These are phyloP conservation scores for Schizotus pectinicornis DNA, from an alignment of 2,888 invertebrate species.

Conservation along the genomic window DNA sequence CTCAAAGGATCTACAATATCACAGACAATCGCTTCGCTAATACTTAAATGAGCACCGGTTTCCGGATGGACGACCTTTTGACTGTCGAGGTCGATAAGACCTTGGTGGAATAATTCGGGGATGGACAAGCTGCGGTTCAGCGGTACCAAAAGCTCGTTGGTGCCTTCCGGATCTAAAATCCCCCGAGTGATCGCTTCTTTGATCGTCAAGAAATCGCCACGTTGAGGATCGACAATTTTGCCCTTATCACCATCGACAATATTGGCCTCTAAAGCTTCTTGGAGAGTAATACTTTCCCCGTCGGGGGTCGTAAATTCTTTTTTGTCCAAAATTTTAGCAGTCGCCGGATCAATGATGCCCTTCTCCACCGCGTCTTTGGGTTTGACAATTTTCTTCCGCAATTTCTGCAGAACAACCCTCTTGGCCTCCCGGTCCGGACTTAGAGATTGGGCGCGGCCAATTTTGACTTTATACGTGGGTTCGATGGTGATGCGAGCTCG, in stretches of 20 bases:
- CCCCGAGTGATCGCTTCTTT: conserved; percentile 85
- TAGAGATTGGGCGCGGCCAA: conserved; percentile 66
- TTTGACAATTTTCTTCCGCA: conserved; percentile 76
- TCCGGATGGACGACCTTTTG: conserved; percentile 87
- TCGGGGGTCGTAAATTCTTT: conserved; percentile 63
- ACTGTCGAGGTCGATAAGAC: conserved; percentile 76
- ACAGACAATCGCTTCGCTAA: conserved; percentile 85
- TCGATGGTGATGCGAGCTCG: conserved; percentile 65
- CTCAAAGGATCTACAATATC: conserved; percentile 87
- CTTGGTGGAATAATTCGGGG: conserved; percentile 85
- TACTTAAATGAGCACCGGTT: conserved; percentile 77
- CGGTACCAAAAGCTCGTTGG: conserved; percentile 79
- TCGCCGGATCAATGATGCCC: conserved; percentile 79
- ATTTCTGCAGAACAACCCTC: conserved; percentile 75
- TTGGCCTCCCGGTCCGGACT: conserved; percentile 70
- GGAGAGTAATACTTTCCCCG: conserved; percentile 71
- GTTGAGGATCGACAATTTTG: conserved; percentile 81
- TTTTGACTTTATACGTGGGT: conserved; percentile 71
- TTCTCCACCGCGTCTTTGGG: conserved; percentile 79
- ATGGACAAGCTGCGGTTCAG: conserved; percentile 81
- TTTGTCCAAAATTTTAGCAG: conserved; percentile 72
- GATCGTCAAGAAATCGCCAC: conserved; percentile 80
- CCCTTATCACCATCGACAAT: conserved; percentile 77
- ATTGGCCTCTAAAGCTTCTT: conserved; percentile 75
- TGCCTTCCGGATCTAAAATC: conserved; percentile 77